A percentile compares a stretch with the other conserved stretches of the same genome.
Conservation (phyloP, 2,113 vertebrate genomes). For the Poeciliopsis turrubarensis region DNA sequence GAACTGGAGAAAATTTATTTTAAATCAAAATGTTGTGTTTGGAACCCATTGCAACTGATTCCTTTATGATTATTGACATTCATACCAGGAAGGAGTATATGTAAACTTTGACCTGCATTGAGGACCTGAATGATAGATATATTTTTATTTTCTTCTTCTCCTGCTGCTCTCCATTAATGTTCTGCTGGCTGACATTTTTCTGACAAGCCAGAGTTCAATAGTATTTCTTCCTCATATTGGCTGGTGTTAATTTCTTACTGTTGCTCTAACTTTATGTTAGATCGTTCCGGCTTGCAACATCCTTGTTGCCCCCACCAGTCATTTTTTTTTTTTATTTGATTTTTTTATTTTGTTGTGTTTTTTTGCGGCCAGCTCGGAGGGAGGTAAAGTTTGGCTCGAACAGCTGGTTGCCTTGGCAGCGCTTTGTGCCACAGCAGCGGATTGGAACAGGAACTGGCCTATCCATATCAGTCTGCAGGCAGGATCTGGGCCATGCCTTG, state of each 20-base stretch:
- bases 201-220: slow-evolving; percentile 12
- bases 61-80: too few species aligned
- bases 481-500: slow-evolving; percentile 77
- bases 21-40: too few species aligned
- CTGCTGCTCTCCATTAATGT: background rate
- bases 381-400: slow-evolving; percentile 69
- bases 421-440: slow-evolving; percentile 66
- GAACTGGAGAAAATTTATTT: too few species aligned
- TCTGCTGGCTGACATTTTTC: background rate
- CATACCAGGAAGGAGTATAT: too few species aligned
- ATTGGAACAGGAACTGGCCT: slow-evolving; percentile 76
- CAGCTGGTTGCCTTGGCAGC: slow-evolving; percentile 67
- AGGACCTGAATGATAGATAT: background rate
- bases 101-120: background rate
- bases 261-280: slow-evolving; percentile 42
- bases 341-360: slow-evolving; percentile 5
- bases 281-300: slow-evolving; percentile 35
- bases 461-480: slow-evolving; percentile 73
- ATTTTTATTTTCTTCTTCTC: slow-evolving; percentile 5
- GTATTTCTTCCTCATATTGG: slow-evolving; percentile 20
- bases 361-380: slow-evolving; percentile 28
- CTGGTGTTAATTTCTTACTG: slow-evolving; percentile 32
- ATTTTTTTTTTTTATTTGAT: slow-evolving; percentile 1
- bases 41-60: too few species aligned
- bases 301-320: slow-evolving; percentile 69